Percentiles rank a stretch among this genome's conserved stretches.
Evolutionary conservation across 2,113 vertebrate genomes (phyloP).

Genomic region (Sorex araneus): DNA sequence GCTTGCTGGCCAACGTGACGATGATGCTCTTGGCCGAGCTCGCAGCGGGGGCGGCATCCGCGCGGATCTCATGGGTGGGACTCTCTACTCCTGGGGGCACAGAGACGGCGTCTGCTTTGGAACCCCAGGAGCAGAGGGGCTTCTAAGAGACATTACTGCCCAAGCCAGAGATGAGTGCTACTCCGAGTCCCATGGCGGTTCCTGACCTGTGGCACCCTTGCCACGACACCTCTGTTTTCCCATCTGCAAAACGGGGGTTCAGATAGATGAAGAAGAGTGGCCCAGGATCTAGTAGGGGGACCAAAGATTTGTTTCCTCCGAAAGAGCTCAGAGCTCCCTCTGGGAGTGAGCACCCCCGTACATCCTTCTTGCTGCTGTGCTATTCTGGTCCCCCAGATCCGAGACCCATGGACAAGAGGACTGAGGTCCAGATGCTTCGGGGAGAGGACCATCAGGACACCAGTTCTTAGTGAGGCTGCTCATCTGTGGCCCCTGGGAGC

Average conservation of each 20-base stretch:
- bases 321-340: not conserved
- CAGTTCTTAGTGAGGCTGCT: not conserved
- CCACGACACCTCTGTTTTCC: not conserved
- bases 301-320: not conserved
- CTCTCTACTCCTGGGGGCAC: conserved; percentile 94
- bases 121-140: not conserved
- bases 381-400: not conserved
- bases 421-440: not conserved
- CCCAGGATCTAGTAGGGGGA: not conserved
- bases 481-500: not conserved
- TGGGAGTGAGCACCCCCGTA: accelerated
- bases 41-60: conserved; percentile 94
- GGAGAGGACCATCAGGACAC: not conserved
- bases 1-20: conserved; percentile 95
- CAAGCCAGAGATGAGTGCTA: too few species aligned
- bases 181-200: not conserved
- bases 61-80: conserved; percentile 96
- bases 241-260: not conserved
- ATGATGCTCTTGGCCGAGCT: conserved; percentile 94
- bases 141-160: not conserved
- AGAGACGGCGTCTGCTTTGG: not conserved
- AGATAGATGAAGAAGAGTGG: not conserved
- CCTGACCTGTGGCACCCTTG: not conserved
- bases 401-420: not conserved
- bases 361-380: accelerated